Base-by-base conservation (phyloP, 2,113 vertebrate genomes). In the Dicaeum eximium region DNA sequence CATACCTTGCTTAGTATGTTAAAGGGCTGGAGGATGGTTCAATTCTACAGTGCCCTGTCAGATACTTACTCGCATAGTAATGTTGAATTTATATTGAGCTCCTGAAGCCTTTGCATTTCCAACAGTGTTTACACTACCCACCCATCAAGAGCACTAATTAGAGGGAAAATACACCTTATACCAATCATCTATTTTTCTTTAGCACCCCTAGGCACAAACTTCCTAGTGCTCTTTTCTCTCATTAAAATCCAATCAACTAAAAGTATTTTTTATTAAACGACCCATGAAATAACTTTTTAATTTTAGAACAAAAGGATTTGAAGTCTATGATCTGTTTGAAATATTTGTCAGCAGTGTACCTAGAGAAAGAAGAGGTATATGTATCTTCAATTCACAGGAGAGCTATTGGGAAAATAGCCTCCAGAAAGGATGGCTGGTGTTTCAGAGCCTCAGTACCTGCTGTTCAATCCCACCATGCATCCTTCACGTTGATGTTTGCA, bases 231-330 rank as follows among this genome's bases (percentile, higher is more conserved):
- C 15, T 90, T 88, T 86, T 56, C 56, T 60, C 37, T 70, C 82
- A 92, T 88, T 90, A 90, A 93, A 93, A 92, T 92, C 88, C 37
- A 86, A 44, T 94, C 45, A 66, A 37, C 62, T 86, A 48, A 10
- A 96, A 80, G 42, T 83, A 80, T 61, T 78, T 53, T 80, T 90
- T 86, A 94, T 73, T 70, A 96, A 88, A 79, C 62, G 37, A 65
- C 3, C 48, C 30, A 74, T 50, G 28, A 92, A 93, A 74, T 62
- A 82, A 44, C 19, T 79, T 93, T n/a, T 78, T 25, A 33, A 79
- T 85, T 87, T 84, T 80, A 72, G 72, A 90, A 91, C 50, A 73
- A 80, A 89, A 74, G 31, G 19, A 80, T 82, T 50, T 72, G 58
- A 85, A 51, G 24, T 15, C 15, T 87, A 28, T 37, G 33, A 22